These are phyloP conservation scores for Acrocephalus kingi DNA, from an alignment of 2,113 vertebrate genomes.

Conservation along the genomic window DNA sequence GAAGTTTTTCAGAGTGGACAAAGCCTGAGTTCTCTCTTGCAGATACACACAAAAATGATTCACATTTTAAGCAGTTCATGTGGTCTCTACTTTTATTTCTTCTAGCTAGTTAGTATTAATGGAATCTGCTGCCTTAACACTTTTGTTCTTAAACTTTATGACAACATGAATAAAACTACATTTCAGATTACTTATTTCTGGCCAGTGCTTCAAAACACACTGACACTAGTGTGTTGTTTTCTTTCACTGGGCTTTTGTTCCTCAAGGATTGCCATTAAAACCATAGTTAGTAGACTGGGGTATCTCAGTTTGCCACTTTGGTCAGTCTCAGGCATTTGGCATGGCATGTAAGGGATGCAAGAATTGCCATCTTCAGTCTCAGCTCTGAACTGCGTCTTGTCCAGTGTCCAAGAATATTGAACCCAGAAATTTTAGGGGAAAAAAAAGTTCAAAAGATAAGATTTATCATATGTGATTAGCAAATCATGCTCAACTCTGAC, in stretches of 20 bases:
- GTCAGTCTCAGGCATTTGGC: neutral
- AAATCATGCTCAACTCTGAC: neutral
- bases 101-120: neutral
- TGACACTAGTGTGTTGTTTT: neutral
- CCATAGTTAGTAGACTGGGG: neutral
- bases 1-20: neutral
- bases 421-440: neutral
- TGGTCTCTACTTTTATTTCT: neutral
- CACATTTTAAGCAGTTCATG: neutral
- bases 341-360: neutral
- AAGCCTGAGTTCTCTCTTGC: neutral
- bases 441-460: neutral
- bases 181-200: constrained; percentile 20
- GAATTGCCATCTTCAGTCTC: neutral
- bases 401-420: neutral
- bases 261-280: neutral
- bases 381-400: neutral
- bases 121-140: constrained; percentile 11
- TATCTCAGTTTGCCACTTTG: neutral
- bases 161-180: neutral
- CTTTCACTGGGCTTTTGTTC: constrained; percentile 3
- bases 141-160: neutral
- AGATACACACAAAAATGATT: neutral
- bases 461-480: neutral
- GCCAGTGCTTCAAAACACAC: neutral